A percentile compares a stretch with the other conserved stretches of the same genome.
Evolutionary conservation across 2,113 vertebrate species (phyloP).

Genomic region (Meleagris gallopavo): DNA sequence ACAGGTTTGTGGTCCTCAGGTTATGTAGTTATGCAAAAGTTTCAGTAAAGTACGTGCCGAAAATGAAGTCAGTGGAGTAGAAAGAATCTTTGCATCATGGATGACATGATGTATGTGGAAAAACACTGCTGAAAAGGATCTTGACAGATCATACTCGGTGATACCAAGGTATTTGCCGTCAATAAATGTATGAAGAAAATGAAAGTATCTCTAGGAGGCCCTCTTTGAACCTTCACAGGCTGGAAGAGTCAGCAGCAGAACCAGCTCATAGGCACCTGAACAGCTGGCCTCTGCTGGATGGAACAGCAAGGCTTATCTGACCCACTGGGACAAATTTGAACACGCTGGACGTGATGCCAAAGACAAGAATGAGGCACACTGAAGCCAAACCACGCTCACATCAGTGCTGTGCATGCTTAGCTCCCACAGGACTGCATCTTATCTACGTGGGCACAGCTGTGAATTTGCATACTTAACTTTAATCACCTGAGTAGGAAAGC

Average conservation of each 20-base stretch:
- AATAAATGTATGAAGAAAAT: neutral
- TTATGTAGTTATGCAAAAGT: neutral
- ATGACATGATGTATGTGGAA: neutral
- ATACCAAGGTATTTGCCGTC: neutral
- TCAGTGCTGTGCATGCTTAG: rapidly evolving
- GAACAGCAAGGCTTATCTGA: rapidly evolving
- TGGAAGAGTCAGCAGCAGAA: neutral
- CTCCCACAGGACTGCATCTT: rapidly evolving
- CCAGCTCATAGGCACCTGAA: neutral
- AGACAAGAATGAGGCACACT: rapidly evolving
- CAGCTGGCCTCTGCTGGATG: neutral
- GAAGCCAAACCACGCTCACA: neutral
- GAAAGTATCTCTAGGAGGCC: neutral
- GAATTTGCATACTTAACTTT: neutral
- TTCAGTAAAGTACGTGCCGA: neutral
- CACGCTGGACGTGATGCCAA: rapidly evolving
- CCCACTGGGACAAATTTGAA: neutral
- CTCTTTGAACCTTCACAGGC: neutral
- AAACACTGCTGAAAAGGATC: neutral
- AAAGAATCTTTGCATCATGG: neutral
- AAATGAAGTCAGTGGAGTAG: neutral
- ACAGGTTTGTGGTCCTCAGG: neutral
- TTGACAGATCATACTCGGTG: rapidly evolving
- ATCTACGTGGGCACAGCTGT: neutral
- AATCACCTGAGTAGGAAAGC: neutral